phyloP scores from a whole-genome alignment of 2,888 invertebrate genomes.

The Troilus luridus region DNA sequence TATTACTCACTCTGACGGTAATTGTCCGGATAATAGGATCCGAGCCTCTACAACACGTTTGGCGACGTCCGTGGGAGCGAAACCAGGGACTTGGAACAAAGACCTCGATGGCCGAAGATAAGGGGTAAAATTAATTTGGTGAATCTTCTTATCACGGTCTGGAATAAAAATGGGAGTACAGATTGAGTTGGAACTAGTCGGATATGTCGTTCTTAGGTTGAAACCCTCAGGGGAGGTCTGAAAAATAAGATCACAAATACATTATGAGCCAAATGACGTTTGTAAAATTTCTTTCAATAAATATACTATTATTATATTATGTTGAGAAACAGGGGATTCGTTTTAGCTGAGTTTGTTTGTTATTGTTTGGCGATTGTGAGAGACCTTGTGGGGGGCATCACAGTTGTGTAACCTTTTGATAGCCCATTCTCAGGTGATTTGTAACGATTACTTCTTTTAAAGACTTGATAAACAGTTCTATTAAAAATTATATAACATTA shows the following conservation, averaged over 20 bases:
- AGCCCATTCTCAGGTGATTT: not conserved
- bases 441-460: not conserved
- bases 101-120: not conserved
- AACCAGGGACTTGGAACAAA: not conserved
- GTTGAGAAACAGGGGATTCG: not conserved
- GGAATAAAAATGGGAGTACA: not conserved
- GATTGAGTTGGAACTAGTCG: not conserved
- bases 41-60: not conserved
- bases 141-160: not conserved
- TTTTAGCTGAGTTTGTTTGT: not conserved
- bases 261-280: too few relatives aligned
- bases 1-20: slow-evolving; percentile 1
- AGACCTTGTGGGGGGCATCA: not conserved
- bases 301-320: not conserved
- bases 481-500: not conserved
- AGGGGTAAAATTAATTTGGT: not conserved
- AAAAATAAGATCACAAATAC: too few relatives aligned
- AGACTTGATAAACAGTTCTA: not conserved
- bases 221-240: too few relatives aligned
- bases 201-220: not conserved
- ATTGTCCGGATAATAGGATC: slow-evolving; percentile 21
- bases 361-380: slow-evolving; percentile 17
- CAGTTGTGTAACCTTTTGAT: not conserved
- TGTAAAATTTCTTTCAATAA: too few relatives aligned
- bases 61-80: slow-evolving; percentile 4